Evolutionary conservation across 2,113 vertebrate species (phyloP).

Genomic region (Cariama cristata): DNA sequence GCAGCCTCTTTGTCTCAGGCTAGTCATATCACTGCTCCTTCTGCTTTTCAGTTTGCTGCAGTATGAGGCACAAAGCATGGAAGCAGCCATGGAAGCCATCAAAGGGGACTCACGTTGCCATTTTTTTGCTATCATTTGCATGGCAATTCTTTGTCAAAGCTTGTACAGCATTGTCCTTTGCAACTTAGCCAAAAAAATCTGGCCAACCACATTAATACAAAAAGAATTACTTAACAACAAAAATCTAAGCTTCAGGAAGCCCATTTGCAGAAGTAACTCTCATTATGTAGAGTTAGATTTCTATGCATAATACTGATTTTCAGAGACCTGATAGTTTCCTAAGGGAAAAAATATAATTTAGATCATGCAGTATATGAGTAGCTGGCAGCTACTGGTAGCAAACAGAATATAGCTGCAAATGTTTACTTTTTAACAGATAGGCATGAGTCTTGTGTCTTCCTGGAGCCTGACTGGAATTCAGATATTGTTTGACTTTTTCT

Average conservation of each 20-base stretch:
- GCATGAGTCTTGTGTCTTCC: slow-evolving; percentile 21
- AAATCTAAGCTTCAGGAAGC: background rate
- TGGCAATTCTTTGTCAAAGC: background rate
- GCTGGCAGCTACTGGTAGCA: background rate
- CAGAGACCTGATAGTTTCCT: background rate
- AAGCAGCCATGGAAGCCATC: background rate
- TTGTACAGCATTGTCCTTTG: background rate
- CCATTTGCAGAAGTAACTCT: background rate
- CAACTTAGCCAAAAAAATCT: background rate
- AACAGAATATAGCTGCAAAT: background rate
- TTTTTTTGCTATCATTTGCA: background rate
- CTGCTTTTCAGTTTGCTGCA: background rate
- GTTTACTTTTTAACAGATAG: slow-evolving; percentile 39
- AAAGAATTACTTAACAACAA: background rate
- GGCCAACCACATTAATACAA: accelerated
- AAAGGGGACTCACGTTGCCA: background rate
- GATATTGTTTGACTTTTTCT: slow-evolving; percentile 33
- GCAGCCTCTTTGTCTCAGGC: background rate
- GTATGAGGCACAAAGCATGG: background rate
- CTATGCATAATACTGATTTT: background rate
- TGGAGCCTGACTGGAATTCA: background rate
- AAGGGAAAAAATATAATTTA: background rate
- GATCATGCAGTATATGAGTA: background rate
- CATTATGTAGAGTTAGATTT: background rate
- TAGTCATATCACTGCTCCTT: background rate